phyloP scores from a whole-genome alignment of 1,140 invertebrate species.

The Hycleus cichorii region DNA sequence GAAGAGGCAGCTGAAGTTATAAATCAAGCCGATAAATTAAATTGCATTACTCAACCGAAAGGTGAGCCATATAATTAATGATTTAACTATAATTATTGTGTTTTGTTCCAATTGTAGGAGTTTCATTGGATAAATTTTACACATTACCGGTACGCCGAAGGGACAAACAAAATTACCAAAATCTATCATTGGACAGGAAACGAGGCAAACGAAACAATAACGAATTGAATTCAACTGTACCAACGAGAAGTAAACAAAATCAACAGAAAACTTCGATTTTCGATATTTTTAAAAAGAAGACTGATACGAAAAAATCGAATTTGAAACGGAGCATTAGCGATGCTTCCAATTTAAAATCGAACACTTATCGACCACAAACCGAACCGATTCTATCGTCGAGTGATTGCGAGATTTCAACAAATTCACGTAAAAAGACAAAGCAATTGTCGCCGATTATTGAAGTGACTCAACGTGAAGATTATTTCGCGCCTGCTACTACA shows the following conservation, averaged over 20 bases:
- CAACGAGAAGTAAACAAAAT: slow-evolving; percentile 37
- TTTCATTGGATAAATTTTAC: slow-evolving; percentile 53
- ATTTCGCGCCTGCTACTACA: slow-evolving; percentile 46
- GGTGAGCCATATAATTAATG: slow-evolving; percentile 18
- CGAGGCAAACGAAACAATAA: slow-evolving; percentile 36
- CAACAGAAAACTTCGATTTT: slow-evolving; percentile 46
- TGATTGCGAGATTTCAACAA: slow-evolving; percentile 13
- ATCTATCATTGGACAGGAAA: slow-evolving; percentile 37
- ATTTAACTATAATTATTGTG: background rate
- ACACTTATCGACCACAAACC: slow-evolving; percentile 44
- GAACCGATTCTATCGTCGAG: slow-evolving; percentile 44
- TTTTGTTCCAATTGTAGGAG: slow-evolving; percentile 31
- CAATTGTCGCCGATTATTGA: slow-evolving; percentile 74
- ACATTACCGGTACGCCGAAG: slow-evolving; percentile 51
- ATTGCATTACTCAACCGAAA: slow-evolving; percentile 47
- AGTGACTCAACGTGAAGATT: slow-evolving; percentile 55
- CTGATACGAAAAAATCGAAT: slow-evolving; percentile 41
- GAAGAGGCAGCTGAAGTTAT: slow-evolving; percentile 63
- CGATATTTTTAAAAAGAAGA: slow-evolving; percentile 51
- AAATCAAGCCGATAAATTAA: slow-evolving; percentile 55
- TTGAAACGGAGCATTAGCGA: slow-evolving; percentile 60
- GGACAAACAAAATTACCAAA: slow-evolving; percentile 44
- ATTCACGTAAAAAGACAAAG: slow-evolving; percentile 42
- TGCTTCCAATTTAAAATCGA: slow-evolving; percentile 52
- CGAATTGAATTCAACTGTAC: slow-evolving; percentile 25